Evolutionary conservation across 1,140 invertebrate genomes (phyloP), one percentile per base, ranked within the genome.

Genomic region (Plectrocnemia conspersa): DNA sequence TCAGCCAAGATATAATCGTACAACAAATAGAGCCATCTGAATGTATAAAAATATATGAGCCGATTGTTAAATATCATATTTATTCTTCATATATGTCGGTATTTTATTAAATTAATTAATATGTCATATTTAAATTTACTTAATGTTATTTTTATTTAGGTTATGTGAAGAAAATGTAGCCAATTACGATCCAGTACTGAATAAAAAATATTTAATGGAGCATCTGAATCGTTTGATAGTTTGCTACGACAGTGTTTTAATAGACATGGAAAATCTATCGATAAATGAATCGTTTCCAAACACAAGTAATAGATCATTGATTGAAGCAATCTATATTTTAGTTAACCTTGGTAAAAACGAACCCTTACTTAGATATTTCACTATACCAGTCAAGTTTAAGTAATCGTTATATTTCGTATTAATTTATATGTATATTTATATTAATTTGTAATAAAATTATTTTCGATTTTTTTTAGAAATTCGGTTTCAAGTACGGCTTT

Each of bases 281-380:
- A 13, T 21, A 35, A 62, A 53, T 50, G 27, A 38, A 49, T 11
- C 25, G 62, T 35, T 53, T 59, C 59, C 10, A 63, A 27, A 19
- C 64, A 3, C 52, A 44, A 46, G 46, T 62, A 68, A 74, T 52
- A 62, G 65, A 52, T 58, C 64, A 1, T 57, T 73, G 1, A 52
- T 75, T 18, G 82, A 84, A 64, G 71, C 74, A 35, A 62, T 82
- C 9, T 82, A 83, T 62, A 66, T 83, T 48, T 63, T 83, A 24
- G 70, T 79, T 49, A 77, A 82, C 67, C 67, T 82, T 54, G 75
- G 79, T 29, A 67, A 81, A 66, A n/a, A 61, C 0, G 68, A 70
- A 41, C 72, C 75, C 19, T 64, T 82, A 35, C 64, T 57, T 42
- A 72, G 80, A 62, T 75, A 71, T 62, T 56, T 81, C 44, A 67